These are phyloP conservation scores for Microplitis deprimator DNA, from an alignment of 2,888 invertebrate genomes.

Conservation along the genomic window DNA sequence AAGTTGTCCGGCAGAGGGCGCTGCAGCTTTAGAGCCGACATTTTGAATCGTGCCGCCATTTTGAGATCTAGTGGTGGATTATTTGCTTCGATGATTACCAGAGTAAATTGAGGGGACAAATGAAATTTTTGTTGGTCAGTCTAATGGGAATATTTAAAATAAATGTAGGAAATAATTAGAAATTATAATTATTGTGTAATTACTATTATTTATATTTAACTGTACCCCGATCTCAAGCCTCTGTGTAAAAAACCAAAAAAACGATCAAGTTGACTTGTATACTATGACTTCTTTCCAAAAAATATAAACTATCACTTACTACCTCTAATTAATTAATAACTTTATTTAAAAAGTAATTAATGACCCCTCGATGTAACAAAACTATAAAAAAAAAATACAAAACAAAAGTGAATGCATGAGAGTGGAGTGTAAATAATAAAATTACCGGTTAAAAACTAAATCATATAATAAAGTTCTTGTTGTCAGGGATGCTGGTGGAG, in stretches of 20 bases:
- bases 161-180: not conserved
- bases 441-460: conserved; percentile 54
- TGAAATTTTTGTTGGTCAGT: no score
- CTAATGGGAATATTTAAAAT: no score
- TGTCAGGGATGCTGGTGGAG: conserved; percentile 68
- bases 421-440: not conserved
- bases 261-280: no score
- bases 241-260: no score
- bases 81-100: no score
- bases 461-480: conserved; percentile 68
- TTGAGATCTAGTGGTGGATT: not conserved
- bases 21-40: not conserved
- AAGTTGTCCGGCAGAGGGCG: no score
- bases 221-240: no score
- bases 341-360: not conserved
- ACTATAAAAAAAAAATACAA: conserved; percentile 15
- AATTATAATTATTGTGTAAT: not conserved
- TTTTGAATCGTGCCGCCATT: not conserved
- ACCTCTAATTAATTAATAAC: no score
- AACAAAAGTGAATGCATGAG: conserved; percentile 37
- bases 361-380: conserved; percentile 34
- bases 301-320: no score
- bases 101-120: no score
- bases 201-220: not conserved
- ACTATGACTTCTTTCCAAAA: no score